Evolutionary conservation across 1,140 invertebrate species (phyloP).

Genomic region (Augochlora pura): DNA sequence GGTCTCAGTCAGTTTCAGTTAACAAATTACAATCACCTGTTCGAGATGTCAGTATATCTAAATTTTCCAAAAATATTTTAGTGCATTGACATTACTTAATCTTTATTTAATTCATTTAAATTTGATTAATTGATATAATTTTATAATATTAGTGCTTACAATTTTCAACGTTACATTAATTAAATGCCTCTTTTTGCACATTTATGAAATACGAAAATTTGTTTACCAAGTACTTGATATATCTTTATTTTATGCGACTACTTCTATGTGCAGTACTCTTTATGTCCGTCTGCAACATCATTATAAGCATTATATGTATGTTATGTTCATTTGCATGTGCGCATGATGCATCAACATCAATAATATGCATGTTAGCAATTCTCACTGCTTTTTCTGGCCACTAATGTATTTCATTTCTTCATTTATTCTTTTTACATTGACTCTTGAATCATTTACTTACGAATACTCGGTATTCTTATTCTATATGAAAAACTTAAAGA

Average conservation of each 20-base stretch:
- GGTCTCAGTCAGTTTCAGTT: conserved; percentile 74
- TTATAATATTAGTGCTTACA: not conserved
- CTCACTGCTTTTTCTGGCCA: not conserved
- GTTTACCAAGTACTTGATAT: no score
- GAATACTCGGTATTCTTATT: no score
- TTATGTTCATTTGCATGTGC: not conserved
- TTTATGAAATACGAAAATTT: not conserved
- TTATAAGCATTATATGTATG: not conserved
- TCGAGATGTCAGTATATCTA: conserved; percentile 75
- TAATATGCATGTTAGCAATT: not conserved
- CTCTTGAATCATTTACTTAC: no score
- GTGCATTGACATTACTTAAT: conserved; percentile 42
- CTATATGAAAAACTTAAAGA: not conserved
- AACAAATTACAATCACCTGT: conserved; percentile 73
- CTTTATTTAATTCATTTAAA: not conserved
- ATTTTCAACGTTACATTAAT: not conserved
- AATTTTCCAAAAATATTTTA: conserved; percentile 37
- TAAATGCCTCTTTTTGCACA: not conserved
- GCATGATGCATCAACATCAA: not conserved
- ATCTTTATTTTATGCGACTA: no score
- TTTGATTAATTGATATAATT: not conserved
- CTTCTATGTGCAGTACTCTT: no score
- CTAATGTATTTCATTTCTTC: no score
- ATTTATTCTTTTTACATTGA: no score
- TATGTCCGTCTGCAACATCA: no score